These are phyloP conservation scores for Beris morrisii DNA, from an alignment of 2,888 invertebrate species.

Conservation along the genomic window DNA sequence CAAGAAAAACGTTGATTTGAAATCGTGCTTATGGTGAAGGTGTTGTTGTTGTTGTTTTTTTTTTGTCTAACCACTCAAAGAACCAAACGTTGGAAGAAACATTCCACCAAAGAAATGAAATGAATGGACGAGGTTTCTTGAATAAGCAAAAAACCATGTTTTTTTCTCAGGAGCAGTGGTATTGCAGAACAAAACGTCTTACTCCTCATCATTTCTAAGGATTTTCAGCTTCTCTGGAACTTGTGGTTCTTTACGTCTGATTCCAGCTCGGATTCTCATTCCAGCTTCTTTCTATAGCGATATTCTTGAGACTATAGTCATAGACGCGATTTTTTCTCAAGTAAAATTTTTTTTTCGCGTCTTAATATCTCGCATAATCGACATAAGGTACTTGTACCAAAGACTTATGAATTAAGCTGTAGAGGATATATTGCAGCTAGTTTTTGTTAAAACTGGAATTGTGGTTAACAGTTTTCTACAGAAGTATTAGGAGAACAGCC, in stretches of 20 bases:
- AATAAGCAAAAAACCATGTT: constrained; percentile 18
- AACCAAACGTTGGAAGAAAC: constrained; percentile 4
- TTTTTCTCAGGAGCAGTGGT: not conserved
- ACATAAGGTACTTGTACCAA: constrained; percentile 28
- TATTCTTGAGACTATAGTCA: constrained; percentile 9
- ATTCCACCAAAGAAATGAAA: constrained; percentile 22
- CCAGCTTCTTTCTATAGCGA: not conserved
- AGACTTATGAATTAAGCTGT: constrained; percentile 25
- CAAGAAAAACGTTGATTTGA: too few species aligned
- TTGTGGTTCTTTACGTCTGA: not conserved
- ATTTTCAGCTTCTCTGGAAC: constrained; percentile 25
- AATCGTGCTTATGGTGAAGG: too few species aligned
- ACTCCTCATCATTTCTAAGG: constrained; percentile 30
- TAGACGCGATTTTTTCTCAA: not conserved
- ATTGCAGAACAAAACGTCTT: not conserved
- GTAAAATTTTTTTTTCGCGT: too few species aligned
- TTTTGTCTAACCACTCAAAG: too few species aligned
- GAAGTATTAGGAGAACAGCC: too few species aligned
- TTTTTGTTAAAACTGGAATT: too few species aligned
- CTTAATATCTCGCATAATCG: constrained; percentile 10
- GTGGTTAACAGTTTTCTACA: too few species aligned
- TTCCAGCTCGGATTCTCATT: constrained; percentile 16
- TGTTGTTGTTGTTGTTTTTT: too few species aligned
- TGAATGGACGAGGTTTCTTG: constrained; percentile 30
- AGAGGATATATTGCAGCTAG: constrained; percentile 1